A percentile compares a stretch with the other conserved stretches of the same genome.
phyloP scores from a whole-genome alignment of 2,888 invertebrate genomes.

The Lamellibrachia columna region DNA sequence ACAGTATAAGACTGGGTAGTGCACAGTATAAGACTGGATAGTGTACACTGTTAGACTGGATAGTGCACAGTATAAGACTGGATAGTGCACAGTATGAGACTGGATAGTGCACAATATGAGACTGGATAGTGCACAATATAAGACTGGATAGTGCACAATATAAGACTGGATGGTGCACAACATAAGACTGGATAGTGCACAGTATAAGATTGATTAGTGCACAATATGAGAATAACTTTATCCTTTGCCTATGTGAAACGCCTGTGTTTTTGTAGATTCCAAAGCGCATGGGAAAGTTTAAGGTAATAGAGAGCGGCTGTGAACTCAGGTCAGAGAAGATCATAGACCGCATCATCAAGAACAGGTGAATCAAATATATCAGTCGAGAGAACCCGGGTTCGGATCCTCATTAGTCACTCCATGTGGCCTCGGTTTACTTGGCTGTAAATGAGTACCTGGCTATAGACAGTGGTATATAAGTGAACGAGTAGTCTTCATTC shows the following conservation, averaged over 20 bases:
- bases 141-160: neutral
- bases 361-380: constrained; percentile 70
- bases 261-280: constrained; percentile 71
- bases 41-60: too few relatives aligned
- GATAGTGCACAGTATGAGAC: neutral
- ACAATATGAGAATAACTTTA: neutral
- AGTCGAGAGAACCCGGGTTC: too few relatives aligned
- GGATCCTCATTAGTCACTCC: too few relatives aligned
- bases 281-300: constrained; percentile 81
- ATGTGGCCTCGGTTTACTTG: too few relatives aligned
- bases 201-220: neutral
- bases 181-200: neutral
- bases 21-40: too few relatives aligned
- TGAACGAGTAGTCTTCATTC: too few relatives aligned
- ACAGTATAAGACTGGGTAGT: too few relatives aligned
- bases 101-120: neutral
- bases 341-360: constrained; percentile 91
- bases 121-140: neutral
- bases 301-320: constrained; percentile 81
- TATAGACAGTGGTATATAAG: too few relatives aligned
- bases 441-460: too few relatives aligned
- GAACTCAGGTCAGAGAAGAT: constrained; percentile 95
- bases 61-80: too few relatives aligned
- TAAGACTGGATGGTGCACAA: neutral
- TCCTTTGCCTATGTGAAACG: too few relatives aligned